Evolutionary conservation across 2,113 vertebrate genomes (phyloP).

Genomic region (Philantomba maxwellii): DNA sequence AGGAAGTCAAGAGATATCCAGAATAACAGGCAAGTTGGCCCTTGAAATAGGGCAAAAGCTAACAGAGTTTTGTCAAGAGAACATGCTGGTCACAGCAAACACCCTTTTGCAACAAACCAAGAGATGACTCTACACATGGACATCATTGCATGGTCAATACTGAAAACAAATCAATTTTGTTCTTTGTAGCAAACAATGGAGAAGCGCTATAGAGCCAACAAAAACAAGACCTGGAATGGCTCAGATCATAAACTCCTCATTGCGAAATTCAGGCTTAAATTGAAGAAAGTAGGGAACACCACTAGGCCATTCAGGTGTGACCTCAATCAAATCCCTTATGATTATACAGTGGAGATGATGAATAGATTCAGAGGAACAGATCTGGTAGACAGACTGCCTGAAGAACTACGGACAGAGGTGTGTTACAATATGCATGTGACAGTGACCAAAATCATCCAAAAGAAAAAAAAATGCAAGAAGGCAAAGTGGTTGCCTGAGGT

Average conservation of each 20-base stretch:
- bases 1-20: background rate
- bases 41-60: background rate
- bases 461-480: background rate
- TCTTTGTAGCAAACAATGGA: background rate
- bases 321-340: background rate
- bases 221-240: background rate
- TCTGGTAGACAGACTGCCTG: background rate
- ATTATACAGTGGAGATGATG: background rate
- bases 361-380: background rate
- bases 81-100: background rate
- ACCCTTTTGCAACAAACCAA: background rate
- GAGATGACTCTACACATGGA: background rate
- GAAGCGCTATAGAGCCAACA: background rate
- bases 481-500: background rate
- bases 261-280: background rate
- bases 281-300: background rate
- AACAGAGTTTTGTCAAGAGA: background rate
- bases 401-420: background rate
- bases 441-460: background rate
- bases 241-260: background rate
- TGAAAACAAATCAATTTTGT: background rate
- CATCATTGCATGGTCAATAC: background rate
- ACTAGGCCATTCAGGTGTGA: background rate
- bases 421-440: background rate
- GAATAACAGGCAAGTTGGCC: background rate